Evolutionary conservation across 2,888 invertebrate genomes (phyloP), one percentile per base, ranked within the genome.

Genomic region (Blera fallax): DNA sequence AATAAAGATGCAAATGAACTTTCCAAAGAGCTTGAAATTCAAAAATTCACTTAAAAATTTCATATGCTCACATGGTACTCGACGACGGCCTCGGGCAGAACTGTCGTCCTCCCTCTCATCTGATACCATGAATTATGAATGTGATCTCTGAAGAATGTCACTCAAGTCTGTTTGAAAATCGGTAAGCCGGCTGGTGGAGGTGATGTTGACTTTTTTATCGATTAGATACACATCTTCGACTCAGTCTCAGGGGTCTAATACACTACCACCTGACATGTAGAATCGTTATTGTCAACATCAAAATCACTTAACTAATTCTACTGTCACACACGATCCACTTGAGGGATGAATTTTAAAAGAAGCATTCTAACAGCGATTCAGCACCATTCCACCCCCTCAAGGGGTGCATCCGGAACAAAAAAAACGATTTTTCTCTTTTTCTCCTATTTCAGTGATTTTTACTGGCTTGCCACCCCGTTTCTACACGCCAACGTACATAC

Each of bases 1-100:
- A 70, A 78, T 78, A 78, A 78, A 78, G 60, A 78, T 78, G 78
- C 69, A 78, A 78, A 78, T 78, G 69, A 78, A 78, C 62, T 24
- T 62, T 52, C 6, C 54, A 54, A 62, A 62, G 60, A 69, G 50
- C 60, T 62, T 34, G 11, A 29, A 69, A 77, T 69, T 69, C 62
- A 78, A 78, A 60, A 67, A 70, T 69, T 78, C 65, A 69, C 78
- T 78, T 78, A 70, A 78, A 70, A 60, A 34, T 69, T 78, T 69
- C 54, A 78, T 62, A 62, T 62, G 62, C 69, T 78, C 78, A 70
- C 62, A 78, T 70, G 78, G 52, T 52, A 14, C 48, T n/a, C 14
- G 21, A 18, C n/a, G 50, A 52, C 52, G 18, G 32, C 52, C 34
- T 45, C 21, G 21, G 14, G 29, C 24, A 14, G 8, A 37, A 24